phyloP scores from a whole-genome alignment of 2,888 invertebrate genomes.

The Lordiphosa fenestrarum region DNA sequence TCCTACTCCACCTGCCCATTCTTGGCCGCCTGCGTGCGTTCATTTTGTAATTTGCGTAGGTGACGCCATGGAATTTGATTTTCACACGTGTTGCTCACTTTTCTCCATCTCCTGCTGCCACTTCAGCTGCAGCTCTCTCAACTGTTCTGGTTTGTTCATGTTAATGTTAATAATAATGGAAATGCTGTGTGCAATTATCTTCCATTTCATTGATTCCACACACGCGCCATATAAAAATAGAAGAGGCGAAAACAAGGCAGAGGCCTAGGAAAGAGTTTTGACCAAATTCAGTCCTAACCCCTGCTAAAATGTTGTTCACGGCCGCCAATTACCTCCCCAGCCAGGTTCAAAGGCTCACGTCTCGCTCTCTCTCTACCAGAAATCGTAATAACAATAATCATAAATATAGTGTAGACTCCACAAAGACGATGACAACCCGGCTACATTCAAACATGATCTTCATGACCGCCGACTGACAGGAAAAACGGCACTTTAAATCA shows the following conservation, averaged over 20 bases:
- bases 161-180: constrained; percentile 70
- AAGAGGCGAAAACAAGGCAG: constrained; percentile 22
- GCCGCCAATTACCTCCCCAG: constrained; percentile 32
- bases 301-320: too few relatives aligned
- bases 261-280: not conserved
- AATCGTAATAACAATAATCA: constrained; percentile 57
- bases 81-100: constrained; percentile 68
- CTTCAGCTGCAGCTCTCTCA: constrained; percentile 2
- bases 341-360: constrained; percentile 52
- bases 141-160: constrained; percentile 53
- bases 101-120: constrained; percentile 1
- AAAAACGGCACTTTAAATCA: constrained; percentile 48
- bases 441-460: constrained; percentile 33
- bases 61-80: constrained; percentile 78
- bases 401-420: constrained; percentile 37
- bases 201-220: constrained; percentile 65
- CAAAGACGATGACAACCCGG: constrained; percentile 59
- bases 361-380: not conserved
- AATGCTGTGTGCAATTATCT: constrained; percentile 67
- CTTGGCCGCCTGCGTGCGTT: constrained; percentile 55
- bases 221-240: constrained; percentile 63
- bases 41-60: constrained; percentile 73
- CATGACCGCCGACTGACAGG: constrained; percentile 35
- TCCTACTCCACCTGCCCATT: constrained; percentile 4
- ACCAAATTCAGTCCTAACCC: too few relatives aligned